Base-by-base conservation (phyloP, 1,140 invertebrate genomes). In the Macrocentrus cingulum region DNA sequence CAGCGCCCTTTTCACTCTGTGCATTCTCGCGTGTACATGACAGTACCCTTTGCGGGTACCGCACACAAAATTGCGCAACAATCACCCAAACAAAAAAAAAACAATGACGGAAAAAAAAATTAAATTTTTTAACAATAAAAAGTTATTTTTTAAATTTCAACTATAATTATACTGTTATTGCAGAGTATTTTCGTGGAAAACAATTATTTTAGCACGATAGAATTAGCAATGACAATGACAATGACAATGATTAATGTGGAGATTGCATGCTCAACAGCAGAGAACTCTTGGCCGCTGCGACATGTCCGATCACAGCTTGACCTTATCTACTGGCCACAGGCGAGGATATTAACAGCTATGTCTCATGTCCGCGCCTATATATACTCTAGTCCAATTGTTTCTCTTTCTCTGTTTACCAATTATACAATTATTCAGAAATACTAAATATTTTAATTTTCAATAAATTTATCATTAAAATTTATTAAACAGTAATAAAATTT, bases 321-420 rank as follows among this genome's bases (percentile, higher is more conserved):
- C 37, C 57, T 53, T 59, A 59, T 59, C 57, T 59, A 59, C 57
- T 59, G 15, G 1, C 18, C 50, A n/a, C 57, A 59, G 57, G 50
- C 57, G 25, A 16, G 32, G 34, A 48, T 34, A 45, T 37, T 56
- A 56, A 23, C 42, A 51, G 13, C 23, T 36, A 15, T 16, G 3
- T 51, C 49, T 36, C 49, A 9, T 19, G 5, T 19, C 20, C 20
- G 34, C 56, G 13, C n/a, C n/a, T n/a, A n/a, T n/a, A n/a, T n/a
- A n/a, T n/a, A 16, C 15, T 34, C 19, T 13, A n/a, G 7, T 48
- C 34, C 36, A 36, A 32, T 44, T 57, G 19, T 18, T 18, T 49
- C 37, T 39, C 34, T 15, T 1, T 16, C 51, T 32, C 23, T 13
- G 5, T 54, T 22, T 20, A 36, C 37, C 23, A 37, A 20, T 2